A percentile compares a stretch with the other conserved stretches of the same genome.
Conservation (phyloP, 2,888 invertebrate genomes). For the Phaedon cochleariae region DNA sequence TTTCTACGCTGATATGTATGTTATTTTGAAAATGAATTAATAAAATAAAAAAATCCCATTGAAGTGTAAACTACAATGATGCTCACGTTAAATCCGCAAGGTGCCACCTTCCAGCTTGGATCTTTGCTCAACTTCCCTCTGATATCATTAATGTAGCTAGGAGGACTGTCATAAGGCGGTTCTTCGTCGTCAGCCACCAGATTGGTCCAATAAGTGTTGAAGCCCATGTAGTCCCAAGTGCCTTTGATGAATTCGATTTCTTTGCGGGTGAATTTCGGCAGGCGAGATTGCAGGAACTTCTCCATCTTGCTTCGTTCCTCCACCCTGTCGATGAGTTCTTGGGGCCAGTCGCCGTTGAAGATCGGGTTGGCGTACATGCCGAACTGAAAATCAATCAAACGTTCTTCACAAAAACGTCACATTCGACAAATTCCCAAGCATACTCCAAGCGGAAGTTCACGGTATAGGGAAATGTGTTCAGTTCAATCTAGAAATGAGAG, state of each 20-base stretch:
- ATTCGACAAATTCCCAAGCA: no score
- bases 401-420: no score
- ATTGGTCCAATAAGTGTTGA: slow-evolving; percentile 74
- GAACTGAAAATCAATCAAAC: slow-evolving; percentile 12
- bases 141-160: slow-evolving; percentile 16
- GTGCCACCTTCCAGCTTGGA: background rate
- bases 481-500: no score
- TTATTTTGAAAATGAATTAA: no score
- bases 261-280: slow-evolving; percentile 69
- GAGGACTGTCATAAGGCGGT: background rate
- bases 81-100: background rate
- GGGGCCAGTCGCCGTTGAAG: slow-evolving; percentile 71
- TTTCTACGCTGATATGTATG: no score
- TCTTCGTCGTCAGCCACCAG: slow-evolving; percentile 52
- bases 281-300: slow-evolving; percentile 66
- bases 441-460: no score
- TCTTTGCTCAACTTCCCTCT: background rate
- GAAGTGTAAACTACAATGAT: no score
- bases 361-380: slow-evolving; percentile 66
- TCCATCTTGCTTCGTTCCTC: slow-evolving; percentile 63
- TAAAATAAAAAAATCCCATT: no score
- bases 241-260: slow-evolving; percentile 70
- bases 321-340: slow-evolving; percentile 69
- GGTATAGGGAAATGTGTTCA: no score
- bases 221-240: slow-evolving; percentile 76